phyloP scores from a whole-genome alignment of 1,140 invertebrate genomes.

The Lethrus apterus region DNA sequence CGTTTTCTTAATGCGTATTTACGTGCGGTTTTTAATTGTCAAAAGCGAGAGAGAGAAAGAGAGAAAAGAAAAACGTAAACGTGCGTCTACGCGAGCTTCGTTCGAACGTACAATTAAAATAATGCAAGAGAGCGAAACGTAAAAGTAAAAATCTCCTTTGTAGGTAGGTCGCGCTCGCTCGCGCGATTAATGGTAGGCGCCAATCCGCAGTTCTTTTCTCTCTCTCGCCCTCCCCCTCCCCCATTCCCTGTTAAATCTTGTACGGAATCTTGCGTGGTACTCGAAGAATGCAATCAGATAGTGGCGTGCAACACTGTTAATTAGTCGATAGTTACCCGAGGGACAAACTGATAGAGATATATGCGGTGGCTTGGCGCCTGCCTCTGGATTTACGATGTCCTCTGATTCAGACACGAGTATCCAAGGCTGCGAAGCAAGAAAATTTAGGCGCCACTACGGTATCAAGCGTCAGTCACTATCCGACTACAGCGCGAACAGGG shows the following conservation, averaged over 20 bases:
- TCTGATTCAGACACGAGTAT: constrained; percentile 4
- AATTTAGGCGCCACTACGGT: constrained; percentile 19
- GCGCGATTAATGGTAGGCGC: constrained; percentile 1
- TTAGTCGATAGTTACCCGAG: constrained; percentile 4
- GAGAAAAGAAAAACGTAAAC: too few relatives aligned
- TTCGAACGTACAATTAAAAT: too few relatives aligned
- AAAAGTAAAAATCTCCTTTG: too few relatives aligned
- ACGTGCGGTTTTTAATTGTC: too few relatives aligned
- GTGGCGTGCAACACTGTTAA: neutral
- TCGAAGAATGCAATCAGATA: constrained; percentile 12
- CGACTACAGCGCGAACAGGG: constrained; percentile 8
- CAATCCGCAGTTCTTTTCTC: neutral
- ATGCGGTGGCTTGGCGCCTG: constrained; percentile 4
- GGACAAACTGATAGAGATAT: constrained; percentile 2
- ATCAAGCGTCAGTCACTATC: constrained; percentile 18
- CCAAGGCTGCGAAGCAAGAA: constrained; percentile 14
- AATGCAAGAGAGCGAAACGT: too few relatives aligned
- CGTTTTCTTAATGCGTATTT: too few relatives aligned
- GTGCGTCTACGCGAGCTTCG: too few relatives aligned
- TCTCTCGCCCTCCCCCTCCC: neutral
- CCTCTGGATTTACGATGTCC: constrained; percentile 9
- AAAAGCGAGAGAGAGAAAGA: too few relatives aligned
- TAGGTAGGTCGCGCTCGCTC: too few relatives aligned
- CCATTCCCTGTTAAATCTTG: constrained; percentile 7
- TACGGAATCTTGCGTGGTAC: constrained; percentile 1